Conservation (phyloP, 2,888 invertebrate genomes). For the Clanis bilineata region DNA sequence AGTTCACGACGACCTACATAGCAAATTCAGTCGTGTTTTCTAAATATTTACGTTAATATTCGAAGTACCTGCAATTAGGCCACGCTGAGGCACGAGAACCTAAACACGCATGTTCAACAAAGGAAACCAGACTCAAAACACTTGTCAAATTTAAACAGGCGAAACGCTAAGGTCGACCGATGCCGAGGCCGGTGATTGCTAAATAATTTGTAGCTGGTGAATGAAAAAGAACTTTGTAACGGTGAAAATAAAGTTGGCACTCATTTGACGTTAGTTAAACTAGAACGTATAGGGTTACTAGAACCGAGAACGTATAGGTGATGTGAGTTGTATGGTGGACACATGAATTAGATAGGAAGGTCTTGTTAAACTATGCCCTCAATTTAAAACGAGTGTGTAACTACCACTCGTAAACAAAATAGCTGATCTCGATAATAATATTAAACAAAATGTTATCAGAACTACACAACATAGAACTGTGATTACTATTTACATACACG, state of each 20-base stretch:
- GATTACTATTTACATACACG: too few relatives aligned
- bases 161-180: neutral
- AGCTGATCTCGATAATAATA: too few relatives aligned
- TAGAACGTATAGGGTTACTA: too few relatives aligned
- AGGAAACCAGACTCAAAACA: slow-evolving; percentile 8
- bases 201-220: neutral
- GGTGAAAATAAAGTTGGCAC: neutral
- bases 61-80: neutral
- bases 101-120: slow-evolving; percentile 17
- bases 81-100: neutral
- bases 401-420: too few relatives aligned
- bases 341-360: neutral
- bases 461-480: too few relatives aligned
- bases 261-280: neutral
- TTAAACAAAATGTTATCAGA: too few relatives aligned
- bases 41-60: neutral
- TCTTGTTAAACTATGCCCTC: neutral
- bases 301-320: neutral
- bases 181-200: neutral
- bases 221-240: neutral
- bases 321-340: neutral
- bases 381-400: too few relatives aligned
- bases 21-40: neutral
- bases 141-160: slow-evolving; percentile 1
- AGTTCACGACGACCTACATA: neutral